These are phyloP conservation scores for Axis porcinus DNA, from an alignment of 2,113 vertebrate species.

Conservation along the genomic window DNA sequence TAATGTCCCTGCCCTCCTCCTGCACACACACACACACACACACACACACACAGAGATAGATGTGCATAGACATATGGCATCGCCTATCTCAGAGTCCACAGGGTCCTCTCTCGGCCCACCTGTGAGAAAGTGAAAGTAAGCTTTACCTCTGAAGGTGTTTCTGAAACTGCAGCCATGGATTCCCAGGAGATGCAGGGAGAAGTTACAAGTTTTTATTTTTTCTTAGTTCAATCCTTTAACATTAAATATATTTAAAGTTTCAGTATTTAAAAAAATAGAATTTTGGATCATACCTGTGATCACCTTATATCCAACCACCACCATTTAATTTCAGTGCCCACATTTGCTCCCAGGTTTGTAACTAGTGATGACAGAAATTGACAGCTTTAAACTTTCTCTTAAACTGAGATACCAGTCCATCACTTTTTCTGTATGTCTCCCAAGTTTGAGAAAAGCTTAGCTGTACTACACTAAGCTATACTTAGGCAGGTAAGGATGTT, in stretches of 20 bases:
- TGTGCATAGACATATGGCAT: not conserved
- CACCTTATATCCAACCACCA: not conserved
- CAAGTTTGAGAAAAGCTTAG: not conserved
- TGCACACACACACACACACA: not conserved
- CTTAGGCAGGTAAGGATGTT: not conserved
- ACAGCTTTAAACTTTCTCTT: not conserved
- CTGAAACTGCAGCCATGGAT: not conserved
- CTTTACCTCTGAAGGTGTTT: not conserved
- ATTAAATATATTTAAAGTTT: not conserved
- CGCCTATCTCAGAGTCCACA: not conserved
- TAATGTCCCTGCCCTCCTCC: not conserved
- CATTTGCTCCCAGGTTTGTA: not conserved
- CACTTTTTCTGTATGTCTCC: not conserved
- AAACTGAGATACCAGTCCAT: not conserved
- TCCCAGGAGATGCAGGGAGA: not conserved
- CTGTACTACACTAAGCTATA: not conserved
- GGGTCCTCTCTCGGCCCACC: not conserved
- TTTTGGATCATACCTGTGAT: not conserved
- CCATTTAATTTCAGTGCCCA: not conserved
- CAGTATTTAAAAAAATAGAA: not conserved
- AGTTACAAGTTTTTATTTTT: not conserved
- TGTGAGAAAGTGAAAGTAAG: not conserved
- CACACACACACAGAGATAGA: not conserved
- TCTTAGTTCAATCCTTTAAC: not conserved
- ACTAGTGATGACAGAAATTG: not conserved